Evolutionary conservation across 2,888 invertebrate species (phyloP).

Genomic region (Machimus rusticus): DNA sequence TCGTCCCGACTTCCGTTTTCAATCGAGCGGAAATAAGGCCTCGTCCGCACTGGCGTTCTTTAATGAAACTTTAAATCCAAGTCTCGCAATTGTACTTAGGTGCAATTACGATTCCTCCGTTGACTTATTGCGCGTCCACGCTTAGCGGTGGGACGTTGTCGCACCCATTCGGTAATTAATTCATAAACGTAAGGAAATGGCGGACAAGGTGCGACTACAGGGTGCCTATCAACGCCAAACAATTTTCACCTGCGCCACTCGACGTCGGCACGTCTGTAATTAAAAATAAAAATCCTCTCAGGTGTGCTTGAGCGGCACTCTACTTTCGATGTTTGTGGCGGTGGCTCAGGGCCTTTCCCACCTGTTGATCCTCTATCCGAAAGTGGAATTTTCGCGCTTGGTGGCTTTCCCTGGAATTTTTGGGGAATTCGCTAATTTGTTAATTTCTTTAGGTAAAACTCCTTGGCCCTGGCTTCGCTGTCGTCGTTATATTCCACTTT

Average conservation of each 20-base stretch:
- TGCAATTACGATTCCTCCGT: not conserved
- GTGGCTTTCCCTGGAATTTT: not conserved
- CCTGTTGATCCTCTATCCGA: not conserved
- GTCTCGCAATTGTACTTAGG: not conserved
- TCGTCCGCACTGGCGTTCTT: not conserved
- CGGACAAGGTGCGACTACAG: not conserved
- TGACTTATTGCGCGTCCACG: not conserved
- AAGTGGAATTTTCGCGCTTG: not conserved
- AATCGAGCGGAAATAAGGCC: not conserved
- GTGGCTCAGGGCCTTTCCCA: not conserved
- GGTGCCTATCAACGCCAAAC: not conserved
- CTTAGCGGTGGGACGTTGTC: not conserved
- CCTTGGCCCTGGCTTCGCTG: not conserved
- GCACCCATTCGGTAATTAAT: slow-evolving; percentile 6
- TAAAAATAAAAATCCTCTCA: not conserved
- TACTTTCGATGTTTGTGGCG: not conserved
- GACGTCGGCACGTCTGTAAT: not conserved
- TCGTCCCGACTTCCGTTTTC: not conserved
- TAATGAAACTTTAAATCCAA: slow-evolving; percentile 15
- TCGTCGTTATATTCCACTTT: not conserved
- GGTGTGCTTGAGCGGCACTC: not conserved
- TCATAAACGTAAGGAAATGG: not conserved
- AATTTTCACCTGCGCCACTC: not conserved
- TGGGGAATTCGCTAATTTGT: not conserved
- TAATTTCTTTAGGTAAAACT: not conserved